phyloP scores from a whole-genome alignment of 2,113 vertebrate genomes.

The Podocnemis expansa region DNA sequence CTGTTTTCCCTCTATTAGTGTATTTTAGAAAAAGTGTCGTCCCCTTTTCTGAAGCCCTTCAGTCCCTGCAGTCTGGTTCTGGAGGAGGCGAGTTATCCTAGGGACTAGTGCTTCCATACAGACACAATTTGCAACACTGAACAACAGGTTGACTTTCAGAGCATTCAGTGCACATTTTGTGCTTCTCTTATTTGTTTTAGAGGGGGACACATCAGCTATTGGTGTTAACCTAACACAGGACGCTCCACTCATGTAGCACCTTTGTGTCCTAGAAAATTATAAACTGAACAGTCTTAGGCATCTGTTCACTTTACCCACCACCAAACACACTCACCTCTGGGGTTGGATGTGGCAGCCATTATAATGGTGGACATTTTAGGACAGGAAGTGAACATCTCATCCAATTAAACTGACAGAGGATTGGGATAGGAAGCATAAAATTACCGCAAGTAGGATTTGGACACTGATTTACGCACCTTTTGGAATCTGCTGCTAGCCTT shows the following conservation, averaged over 20 bases:
- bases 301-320: background rate
- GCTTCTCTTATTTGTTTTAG: background rate
- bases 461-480: background rate
- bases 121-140: background rate
- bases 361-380: background rate
- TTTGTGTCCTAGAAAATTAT: background rate
- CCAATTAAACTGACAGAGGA: background rate
- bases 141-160: background rate
- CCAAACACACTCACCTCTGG: background rate
- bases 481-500: background rate
- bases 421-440: background rate
- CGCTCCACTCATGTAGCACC: background rate
- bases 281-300: background rate
- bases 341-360: background rate
- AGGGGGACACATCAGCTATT: background rate
- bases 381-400: background rate
- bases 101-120: background rate
- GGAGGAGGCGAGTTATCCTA: background rate
- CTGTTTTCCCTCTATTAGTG: background rate
- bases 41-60: background rate
- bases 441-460: background rate
- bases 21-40: background rate
- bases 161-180: background rate
- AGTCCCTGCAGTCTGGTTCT: background rate
- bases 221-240: background rate